phyloP scores from a whole-genome alignment of 2,113 vertebrate genomes.

The Aplodontia rufa region DNA sequence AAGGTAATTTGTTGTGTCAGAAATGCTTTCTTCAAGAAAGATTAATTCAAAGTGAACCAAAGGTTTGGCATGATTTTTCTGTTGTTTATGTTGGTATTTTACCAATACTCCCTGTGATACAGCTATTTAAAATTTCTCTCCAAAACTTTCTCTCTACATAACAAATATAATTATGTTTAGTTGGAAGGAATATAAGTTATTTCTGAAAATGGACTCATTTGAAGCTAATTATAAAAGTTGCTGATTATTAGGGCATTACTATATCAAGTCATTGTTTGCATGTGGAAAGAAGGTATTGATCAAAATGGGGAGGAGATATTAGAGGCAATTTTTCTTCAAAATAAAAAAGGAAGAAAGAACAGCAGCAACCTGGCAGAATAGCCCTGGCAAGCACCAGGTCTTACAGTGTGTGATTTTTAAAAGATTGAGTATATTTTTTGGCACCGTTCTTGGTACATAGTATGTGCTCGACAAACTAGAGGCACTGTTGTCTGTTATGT shows the following conservation, averaged over 20 bases:
- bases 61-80: not conserved
- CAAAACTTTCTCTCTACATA: not conserved
- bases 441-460: not conserved
- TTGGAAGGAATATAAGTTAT: not conserved
- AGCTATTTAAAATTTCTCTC: not conserved
- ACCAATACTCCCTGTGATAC: not conserved
- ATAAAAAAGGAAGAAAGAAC: not conserved
- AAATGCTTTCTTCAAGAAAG: conserved; percentile 4
- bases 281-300: not conserved
- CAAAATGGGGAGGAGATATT: not conserved
- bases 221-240: conserved; percentile 3
- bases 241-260: not conserved
- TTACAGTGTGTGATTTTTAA: not conserved
- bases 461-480: not conserved
- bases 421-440: not conserved
- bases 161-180: not conserved
- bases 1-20: not conserved
- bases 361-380: not conserved
- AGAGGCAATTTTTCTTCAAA: not conserved
- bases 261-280: not conserved
- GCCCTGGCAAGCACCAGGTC: not conserved
- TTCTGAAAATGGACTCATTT: conserved; percentile 2
- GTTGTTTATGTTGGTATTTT: not conserved
- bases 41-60: conserved; percentile 37
- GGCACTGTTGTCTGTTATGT: not conserved